Conservation (phyloP, 2,888 invertebrate genomes). For the Atethmia centrago region DNA sequence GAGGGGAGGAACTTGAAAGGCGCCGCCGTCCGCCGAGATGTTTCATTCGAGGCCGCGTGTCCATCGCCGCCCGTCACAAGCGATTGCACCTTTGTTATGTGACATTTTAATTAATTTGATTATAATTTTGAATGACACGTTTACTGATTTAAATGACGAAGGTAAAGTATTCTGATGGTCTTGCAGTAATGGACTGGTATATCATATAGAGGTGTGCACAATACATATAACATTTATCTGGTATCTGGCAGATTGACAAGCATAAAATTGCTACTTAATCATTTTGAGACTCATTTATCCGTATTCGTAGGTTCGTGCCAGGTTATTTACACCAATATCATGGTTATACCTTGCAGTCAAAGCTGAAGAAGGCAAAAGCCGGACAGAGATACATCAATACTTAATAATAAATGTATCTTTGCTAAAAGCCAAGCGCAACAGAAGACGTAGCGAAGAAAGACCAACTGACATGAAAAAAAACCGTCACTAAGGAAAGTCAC, state of each 20-base stretch:
- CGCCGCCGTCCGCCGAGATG: conserved; percentile 81
- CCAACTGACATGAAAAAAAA: neutral
- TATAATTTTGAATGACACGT: conserved; percentile 80
- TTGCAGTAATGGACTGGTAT: conserved; percentile 36
- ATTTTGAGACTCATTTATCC: conserved; percentile 14
- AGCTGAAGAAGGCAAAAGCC: neutral
- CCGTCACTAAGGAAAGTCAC: neutral
- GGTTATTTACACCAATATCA: neutral
- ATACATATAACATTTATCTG: conserved; percentile 9
- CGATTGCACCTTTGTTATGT: conserved; percentile 79
- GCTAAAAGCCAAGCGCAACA: neutral
- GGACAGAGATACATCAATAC: neutral
- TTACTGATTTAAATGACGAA: conserved; percentile 78
- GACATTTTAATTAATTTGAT: conserved; percentile 87
- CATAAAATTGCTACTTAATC: conserved; percentile 43
- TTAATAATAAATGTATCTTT: neutral
- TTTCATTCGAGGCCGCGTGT: conserved; percentile 82
- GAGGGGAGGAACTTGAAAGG: conserved; percentile 87
- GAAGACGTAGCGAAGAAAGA: neutral
- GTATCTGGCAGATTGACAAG: conserved; percentile 40
- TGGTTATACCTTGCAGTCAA: neutral
- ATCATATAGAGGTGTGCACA: neutral
- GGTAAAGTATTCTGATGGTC: conserved; percentile 65
- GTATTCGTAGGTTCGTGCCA: neutral
- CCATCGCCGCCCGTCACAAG: conserved; percentile 82